phyloP scores from a whole-genome alignment of 2,113 vertebrate genomes.

The Argyrosomus japonicus region DNA sequence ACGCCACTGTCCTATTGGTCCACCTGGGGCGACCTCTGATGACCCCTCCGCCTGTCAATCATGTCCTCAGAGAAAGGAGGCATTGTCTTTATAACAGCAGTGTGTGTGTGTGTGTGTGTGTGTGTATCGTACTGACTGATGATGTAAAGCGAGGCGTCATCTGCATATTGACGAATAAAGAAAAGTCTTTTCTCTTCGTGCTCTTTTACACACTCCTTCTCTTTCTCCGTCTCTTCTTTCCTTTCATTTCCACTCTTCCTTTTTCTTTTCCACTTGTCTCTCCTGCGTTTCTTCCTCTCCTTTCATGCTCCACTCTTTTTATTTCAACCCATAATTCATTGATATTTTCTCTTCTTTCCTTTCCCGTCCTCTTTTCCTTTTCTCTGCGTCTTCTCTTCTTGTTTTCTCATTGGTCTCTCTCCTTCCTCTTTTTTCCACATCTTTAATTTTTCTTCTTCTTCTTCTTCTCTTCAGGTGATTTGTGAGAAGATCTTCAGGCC shows the following conservation, averaged over 20 bases:
- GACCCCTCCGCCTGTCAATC: constrained; percentile 63
- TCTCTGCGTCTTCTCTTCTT: not conserved
- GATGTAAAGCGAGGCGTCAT: constrained; percentile 28
- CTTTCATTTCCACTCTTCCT: not conserved
- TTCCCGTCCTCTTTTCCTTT: not conserved
- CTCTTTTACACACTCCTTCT: too few species aligned
- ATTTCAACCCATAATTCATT: too few species aligned
- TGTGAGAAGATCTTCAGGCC: constrained; percentile 97
- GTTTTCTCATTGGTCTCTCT: not conserved
- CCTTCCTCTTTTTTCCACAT: not conserved
- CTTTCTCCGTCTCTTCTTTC: not conserved
- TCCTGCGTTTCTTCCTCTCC: too few species aligned
- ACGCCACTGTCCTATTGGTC: constrained; percentile 55
- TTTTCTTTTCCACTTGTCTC: too few species aligned
- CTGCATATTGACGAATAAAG: constrained; percentile 25
- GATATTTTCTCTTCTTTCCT: too few species aligned
- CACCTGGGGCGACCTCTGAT: constrained; percentile 39
- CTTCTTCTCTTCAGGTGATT: constrained; percentile 87
- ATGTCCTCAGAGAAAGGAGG: constrained; percentile 63
- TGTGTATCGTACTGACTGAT: constrained; percentile 1
- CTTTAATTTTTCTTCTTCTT: not conserved
- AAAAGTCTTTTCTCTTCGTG: not conserved
- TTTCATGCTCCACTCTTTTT: too few species aligned
- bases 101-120: too few species aligned
- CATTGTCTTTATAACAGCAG: constrained; percentile 57